Conservation (phyloP, 2,888 invertebrate genomes). For the Parnassius glacialis region DNA sequence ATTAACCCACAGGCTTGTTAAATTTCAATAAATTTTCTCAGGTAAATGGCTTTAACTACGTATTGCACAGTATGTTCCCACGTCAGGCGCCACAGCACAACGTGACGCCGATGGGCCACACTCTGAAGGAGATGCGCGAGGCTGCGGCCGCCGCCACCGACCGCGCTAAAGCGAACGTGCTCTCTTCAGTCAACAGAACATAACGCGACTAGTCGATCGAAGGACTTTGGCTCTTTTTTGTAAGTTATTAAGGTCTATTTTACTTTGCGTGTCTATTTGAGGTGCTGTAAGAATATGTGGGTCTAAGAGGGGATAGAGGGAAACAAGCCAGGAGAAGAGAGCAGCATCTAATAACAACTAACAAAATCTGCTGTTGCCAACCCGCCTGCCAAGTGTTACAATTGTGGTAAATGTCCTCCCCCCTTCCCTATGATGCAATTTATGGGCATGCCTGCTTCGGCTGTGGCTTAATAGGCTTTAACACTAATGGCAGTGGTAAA, state of each 20-base stretch:
- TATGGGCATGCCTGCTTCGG: too few species aligned
- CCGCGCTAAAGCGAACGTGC: slow-evolving; percentile 85
- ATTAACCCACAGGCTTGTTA: too few species aligned
- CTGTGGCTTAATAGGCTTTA: too few species aligned
- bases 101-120: slow-evolving; percentile 44
- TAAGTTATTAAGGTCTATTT: not conserved
- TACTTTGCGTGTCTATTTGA: not conserved
- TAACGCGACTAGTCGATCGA: slow-evolving; percentile 45
- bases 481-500: too few species aligned
- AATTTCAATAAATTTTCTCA: slow-evolving; percentile 36
- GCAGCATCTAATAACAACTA: too few species aligned
- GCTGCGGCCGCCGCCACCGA: slow-evolving; percentile 91
- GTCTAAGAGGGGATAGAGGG: too few species aligned
- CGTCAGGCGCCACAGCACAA: slow-evolving; percentile 49
- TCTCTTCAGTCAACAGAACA: slow-evolving; percentile 69
- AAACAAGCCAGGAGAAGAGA: too few species aligned
- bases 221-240: not conserved
- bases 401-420: too few species aligned
- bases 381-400: too few species aligned
- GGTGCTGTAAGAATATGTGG: too few species aligned
- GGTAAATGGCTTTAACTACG: slow-evolving; percentile 90
- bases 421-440: too few species aligned
- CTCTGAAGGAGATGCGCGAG: slow-evolving; percentile 84
- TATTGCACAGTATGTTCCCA: slow-evolving; percentile 88
- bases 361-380: too few species aligned